A percentile compares a stretch with the other conserved stretches of the same genome.
These are phyloP conservation scores for Acrobasis consociella DNA, from an alignment of 2,888 invertebrate species.

Conservation along the genomic window DNA sequence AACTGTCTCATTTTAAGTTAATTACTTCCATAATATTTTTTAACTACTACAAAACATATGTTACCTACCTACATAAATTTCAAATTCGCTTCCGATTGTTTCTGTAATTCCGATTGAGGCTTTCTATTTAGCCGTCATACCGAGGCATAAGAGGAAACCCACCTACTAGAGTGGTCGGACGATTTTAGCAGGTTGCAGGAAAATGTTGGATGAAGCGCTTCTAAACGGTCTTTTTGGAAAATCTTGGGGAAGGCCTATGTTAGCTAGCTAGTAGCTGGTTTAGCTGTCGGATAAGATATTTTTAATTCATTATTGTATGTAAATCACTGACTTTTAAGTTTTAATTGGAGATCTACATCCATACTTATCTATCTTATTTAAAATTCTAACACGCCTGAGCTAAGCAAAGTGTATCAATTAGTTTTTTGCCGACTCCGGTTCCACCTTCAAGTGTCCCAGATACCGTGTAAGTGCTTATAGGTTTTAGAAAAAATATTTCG, in stretches of 20 bases:
- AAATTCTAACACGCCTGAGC: conserved; percentile 8
- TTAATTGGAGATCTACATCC: conserved; percentile 3
- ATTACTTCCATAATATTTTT: neutral
- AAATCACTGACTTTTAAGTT: neutral
- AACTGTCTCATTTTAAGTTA: neutral
- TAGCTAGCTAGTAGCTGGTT: too few species aligned
- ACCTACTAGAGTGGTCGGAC: too few species aligned
- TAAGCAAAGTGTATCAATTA: conserved; percentile 18
- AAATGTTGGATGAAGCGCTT: too few species aligned
- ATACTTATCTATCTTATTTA: conserved; percentile 12
- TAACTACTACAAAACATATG: neutral
- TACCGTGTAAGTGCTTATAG: conserved; percentile 23
- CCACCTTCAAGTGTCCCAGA: neutral
- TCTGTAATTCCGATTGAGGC: too few species aligned
- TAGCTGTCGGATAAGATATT: too few species aligned
- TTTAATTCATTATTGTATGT: neutral
- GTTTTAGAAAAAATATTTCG: conserved; percentile 15
- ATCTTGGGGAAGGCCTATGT: too few species aligned
- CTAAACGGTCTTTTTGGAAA: too few species aligned
- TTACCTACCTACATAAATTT: too few species aligned
- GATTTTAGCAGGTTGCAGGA: too few species aligned
- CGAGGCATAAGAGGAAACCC: too few species aligned
- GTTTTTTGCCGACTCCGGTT: conserved; percentile 9
- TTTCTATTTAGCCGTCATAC: too few species aligned
- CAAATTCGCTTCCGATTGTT: too few species aligned